Conservation (phyloP, 2,888 invertebrate species). For the Temnothorax rugatulus region DNA sequence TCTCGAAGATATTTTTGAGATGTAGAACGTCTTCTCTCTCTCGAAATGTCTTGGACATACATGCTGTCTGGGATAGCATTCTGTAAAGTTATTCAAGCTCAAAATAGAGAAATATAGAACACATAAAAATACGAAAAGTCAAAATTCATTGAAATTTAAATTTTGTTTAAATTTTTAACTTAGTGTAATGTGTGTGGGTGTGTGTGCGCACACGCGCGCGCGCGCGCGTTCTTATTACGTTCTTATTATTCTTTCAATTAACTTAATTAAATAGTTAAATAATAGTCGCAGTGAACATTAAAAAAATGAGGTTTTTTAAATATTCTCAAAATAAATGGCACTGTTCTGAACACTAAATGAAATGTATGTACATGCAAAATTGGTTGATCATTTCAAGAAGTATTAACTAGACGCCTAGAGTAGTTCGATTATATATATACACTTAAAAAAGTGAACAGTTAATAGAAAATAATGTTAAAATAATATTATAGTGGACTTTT, state of each 20-base stretch:
- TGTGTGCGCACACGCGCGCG: no score
- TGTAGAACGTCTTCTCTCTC: no score
- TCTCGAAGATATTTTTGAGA: no score
- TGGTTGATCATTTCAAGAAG: background rate
- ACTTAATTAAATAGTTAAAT: background rate
- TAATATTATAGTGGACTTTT: background rate
- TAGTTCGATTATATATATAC: background rate
- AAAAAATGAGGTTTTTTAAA: background rate
- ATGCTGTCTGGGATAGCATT: background rate
- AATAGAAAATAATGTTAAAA: background rate
- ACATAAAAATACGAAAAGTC: background rate
- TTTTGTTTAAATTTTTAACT: background rate
- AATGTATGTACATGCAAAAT: background rate
- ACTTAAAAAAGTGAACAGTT: background rate
- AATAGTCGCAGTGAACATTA: background rate
- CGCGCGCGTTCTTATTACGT: background rate
- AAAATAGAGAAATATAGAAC: background rate
- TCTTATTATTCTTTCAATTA: no score
- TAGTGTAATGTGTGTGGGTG: background rate
- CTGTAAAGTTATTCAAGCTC: background rate
- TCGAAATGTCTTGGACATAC: no score
- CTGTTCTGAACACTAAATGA: background rate
- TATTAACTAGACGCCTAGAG: background rate
- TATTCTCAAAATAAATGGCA: background rate
- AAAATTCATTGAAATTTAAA: background rate